Conservation (phyloP, 2,888 invertebrate species). For the Philonicus albiceps region DNA sequence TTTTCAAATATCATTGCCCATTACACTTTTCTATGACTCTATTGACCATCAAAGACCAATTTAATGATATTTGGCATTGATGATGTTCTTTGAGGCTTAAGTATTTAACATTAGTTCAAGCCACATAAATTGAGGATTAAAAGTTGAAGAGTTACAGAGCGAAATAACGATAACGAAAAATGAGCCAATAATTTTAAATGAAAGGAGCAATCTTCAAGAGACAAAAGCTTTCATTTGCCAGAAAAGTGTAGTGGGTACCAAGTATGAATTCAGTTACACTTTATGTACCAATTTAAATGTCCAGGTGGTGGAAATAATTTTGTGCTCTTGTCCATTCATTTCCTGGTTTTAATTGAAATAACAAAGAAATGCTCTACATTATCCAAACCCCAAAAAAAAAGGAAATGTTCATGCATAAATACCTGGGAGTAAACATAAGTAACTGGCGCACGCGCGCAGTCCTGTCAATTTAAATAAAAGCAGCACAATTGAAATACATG, state of each 20-base stretch:
- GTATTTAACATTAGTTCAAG: too few species aligned
- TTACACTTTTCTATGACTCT: too few species aligned
- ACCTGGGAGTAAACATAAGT: slow-evolving; percentile 11
- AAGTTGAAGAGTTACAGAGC: too few species aligned
- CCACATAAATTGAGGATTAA: too few species aligned
- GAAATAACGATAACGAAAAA: background rate
- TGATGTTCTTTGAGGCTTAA: too few species aligned
- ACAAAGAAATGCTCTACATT: background rate
- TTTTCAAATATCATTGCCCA: too few species aligned
- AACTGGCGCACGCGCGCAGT: slow-evolving; percentile 42
- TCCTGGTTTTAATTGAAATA: slow-evolving; percentile 1
- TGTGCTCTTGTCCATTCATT: background rate
- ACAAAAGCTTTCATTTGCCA: background rate
- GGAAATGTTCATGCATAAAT: slow-evolving; percentile 32
- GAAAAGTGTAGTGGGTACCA: too few species aligned
- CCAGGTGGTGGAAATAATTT: slow-evolving; percentile 5
- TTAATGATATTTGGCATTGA: too few species aligned
- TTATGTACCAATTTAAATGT: background rate
- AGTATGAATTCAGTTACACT: background rate
- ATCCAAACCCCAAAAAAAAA: background rate
- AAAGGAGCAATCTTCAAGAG: background rate
- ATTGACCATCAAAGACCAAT: too few species aligned
- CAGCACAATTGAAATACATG: slow-evolving; percentile 45
- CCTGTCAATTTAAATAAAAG: slow-evolving; percentile 46
- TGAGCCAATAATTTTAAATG: background rate